These are phyloP conservation scores for Scarus forsteni DNA, from an alignment of 2,797 vertebrate genomes.

Conservation along the genomic window DNA sequence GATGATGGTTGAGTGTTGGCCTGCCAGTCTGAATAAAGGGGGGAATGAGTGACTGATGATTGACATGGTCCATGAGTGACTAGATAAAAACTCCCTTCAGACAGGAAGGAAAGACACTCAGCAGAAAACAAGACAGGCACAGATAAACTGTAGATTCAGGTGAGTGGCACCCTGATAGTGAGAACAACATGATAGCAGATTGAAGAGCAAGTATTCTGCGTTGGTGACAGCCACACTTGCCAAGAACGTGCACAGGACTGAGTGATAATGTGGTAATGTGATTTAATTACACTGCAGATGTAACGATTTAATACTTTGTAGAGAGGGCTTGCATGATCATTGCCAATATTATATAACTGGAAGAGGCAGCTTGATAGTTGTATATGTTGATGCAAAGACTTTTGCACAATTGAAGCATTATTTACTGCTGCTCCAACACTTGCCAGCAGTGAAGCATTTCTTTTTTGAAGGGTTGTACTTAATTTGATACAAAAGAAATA, in stretches of 20 bases:
- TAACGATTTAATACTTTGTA: conserved; percentile 7
- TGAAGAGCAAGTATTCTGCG: conserved; percentile 21
- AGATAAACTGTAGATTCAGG: conserved; percentile 26
- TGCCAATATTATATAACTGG: background rate
- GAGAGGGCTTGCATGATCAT: background rate
- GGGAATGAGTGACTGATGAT: conserved; percentile 43
- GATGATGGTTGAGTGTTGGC: conserved; percentile 22
- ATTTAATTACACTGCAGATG: conserved; percentile 43
- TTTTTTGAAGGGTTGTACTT: background rate
- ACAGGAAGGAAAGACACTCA: conserved; percentile 23
- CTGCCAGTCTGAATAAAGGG: conserved; percentile 22
- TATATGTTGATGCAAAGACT: background rate
- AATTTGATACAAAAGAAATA: background rate
- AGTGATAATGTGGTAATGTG: conserved; percentile 26
- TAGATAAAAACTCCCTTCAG: conserved; percentile 32
- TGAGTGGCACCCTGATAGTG: conserved; percentile 22
- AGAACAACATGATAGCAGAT: conserved; percentile 46
- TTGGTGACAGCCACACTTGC: conserved; percentile 14
- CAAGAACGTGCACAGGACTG: conserved; percentile 23
- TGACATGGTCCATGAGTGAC: conserved; percentile 41
- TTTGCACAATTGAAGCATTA: background rate
- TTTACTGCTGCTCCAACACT: background rate
- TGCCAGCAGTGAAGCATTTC: background rate
- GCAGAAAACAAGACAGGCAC: conserved; percentile 35
- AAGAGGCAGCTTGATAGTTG: background rate